phyloP scores from a whole-genome alignment of 2,113 vertebrate genomes.

The Thomomys bottae region DNA sequence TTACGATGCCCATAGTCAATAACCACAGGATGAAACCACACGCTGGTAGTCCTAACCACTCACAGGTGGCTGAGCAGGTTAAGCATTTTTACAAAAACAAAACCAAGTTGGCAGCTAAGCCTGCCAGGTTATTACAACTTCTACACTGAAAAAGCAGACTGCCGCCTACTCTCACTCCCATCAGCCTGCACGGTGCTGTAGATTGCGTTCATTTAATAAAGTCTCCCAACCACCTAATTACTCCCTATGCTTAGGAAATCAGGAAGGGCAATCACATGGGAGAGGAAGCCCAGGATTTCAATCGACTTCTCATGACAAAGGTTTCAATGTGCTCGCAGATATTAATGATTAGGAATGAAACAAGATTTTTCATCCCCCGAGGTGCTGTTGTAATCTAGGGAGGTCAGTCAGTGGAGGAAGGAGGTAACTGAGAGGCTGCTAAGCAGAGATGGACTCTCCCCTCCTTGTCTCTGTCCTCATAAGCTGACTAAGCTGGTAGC shows the following conservation, averaged over 20 bases:
- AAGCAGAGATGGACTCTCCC: background rate
- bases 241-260: background rate
- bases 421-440: background rate
- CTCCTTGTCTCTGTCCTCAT: too few relatives aligned
- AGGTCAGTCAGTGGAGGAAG: background rate
- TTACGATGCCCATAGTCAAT: too few relatives aligned
- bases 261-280: slow-evolving; percentile 29
- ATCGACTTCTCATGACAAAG: background rate
- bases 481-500: background rate
- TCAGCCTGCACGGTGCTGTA: background rate
- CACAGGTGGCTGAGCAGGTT: too few relatives aligned
- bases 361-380: background rate
- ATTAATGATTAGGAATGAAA: background rate
- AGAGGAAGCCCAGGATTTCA: slow-evolving; percentile 25
- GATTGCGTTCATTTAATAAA: background rate
- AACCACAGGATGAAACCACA: too few relatives aligned
- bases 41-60: too few relatives aligned
- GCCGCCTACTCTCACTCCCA: background rate
- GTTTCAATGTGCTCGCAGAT: slow-evolving; percentile 4
- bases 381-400: background rate
- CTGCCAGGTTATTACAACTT: too few relatives aligned
- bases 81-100: too few relatives aligned
- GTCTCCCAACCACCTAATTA: slow-evolving; percentile 32
- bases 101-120: too few relatives aligned
- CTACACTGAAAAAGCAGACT: background rate